phyloP scores from a whole-genome alignment of 2,113 vertebrate species.

The Aleadryas rufinucha region DNA sequence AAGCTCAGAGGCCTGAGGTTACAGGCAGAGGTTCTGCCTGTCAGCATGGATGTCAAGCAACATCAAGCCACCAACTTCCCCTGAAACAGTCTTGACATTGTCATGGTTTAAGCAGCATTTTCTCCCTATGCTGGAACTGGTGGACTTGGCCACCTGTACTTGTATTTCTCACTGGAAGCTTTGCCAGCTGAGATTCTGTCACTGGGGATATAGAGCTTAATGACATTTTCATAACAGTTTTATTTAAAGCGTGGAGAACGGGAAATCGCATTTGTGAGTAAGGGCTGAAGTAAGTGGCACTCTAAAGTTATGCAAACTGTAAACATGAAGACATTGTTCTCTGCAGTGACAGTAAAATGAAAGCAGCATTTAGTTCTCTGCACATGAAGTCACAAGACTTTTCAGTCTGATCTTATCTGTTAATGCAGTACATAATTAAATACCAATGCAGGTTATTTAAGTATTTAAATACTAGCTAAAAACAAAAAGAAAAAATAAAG shows the following conservation, averaged over 20 bases:
- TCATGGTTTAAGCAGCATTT: background rate
- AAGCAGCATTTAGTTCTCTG: background rate
- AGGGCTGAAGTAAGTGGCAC: background rate
- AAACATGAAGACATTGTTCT: background rate
- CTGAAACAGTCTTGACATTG: background rate
- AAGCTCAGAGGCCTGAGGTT: background rate
- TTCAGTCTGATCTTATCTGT: constrained; percentile 20
- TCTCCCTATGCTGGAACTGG: background rate
- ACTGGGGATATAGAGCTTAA: background rate
- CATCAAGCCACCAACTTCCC: background rate
- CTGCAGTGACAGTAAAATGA: background rate
- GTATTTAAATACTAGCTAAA: background rate
- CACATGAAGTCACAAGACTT: background rate
- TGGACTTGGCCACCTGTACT: background rate
- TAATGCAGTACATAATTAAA: background rate
- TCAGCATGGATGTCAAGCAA: background rate
- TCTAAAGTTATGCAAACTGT: background rate
- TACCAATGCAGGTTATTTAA: background rate
- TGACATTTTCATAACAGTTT: background rate
- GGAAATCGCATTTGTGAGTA: background rate
- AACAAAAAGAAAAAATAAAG: background rate
- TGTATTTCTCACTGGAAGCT: background rate
- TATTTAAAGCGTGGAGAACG: background rate
- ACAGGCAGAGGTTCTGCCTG: background rate
- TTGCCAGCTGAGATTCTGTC: background rate